Evolutionary conservation across 2,888 invertebrate species (phyloP).

Genomic region (Fissipunctia ypsillon): DNA sequence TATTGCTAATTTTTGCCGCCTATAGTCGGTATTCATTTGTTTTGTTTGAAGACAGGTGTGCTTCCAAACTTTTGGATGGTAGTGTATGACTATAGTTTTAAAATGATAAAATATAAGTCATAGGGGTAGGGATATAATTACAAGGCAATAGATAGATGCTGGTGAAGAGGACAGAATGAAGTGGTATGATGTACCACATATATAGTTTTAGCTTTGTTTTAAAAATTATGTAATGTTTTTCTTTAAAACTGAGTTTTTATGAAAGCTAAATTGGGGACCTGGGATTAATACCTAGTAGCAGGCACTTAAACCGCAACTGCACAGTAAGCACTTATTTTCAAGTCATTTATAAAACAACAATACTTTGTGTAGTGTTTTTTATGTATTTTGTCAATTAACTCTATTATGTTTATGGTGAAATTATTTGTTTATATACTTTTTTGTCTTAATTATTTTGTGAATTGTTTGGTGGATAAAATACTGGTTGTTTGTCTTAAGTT

Average conservation of each 20-base stretch:
- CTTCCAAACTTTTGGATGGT: too few relatives aligned
- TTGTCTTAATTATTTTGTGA: constrained; percentile 13
- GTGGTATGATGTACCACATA: neutral
- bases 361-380: neutral
- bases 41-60: too few relatives aligned
- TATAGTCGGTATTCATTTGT: too few relatives aligned
- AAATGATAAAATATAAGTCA: neutral
- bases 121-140: neutral
- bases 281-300: constrained; percentile 6
- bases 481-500: constrained; percentile 7
- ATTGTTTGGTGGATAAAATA: constrained; percentile 19
- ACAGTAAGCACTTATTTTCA: constrained; percentile 1
- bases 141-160: neutral
- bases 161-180: neutral
- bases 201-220: neutral
- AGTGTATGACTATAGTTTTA: too few relatives aligned
- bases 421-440: constrained; percentile 1
- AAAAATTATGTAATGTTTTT: neutral
- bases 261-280: neutral
- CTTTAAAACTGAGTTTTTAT: constrained; percentile 4
- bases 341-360: neutral
- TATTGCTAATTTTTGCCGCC: too few relatives aligned
- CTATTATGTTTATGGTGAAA: constrained; percentile 11
- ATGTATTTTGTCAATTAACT: constrained; percentile 25
- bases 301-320: constrained; percentile 1